Conservation (phyloP, 2,113 vertebrate species). For the Notarius lentiginosus region DNA sequence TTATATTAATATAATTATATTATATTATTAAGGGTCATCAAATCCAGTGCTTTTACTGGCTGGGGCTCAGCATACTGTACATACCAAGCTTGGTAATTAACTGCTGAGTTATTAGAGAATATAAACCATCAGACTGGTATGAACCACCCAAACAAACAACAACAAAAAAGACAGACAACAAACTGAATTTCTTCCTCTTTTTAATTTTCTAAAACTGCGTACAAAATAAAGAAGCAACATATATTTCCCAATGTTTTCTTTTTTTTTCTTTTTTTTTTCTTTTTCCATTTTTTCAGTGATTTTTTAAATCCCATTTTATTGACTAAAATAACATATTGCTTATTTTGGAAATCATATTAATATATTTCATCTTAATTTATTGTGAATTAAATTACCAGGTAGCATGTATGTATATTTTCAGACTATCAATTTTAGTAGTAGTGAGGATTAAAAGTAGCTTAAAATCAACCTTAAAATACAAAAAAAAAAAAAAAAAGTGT, state of each 20-base stretch:
- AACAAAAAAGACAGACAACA: constrained; percentile 42
- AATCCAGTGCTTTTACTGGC: neutral
- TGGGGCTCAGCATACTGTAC: neutral
- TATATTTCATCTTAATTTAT: constrained; percentile 51
- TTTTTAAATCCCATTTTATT: constrained; percentile 55
- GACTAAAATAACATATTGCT: constrained; percentile 65
- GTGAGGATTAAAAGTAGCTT: constrained; percentile 49
- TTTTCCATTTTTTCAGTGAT: constrained; percentile 44
- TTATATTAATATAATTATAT: too few species aligned
- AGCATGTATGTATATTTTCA: constrained; percentile 49
- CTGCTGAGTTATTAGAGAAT: neutral
- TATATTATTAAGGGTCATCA: neutral
- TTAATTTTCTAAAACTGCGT: constrained; percentile 58
- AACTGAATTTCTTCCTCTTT: constrained; percentile 44
- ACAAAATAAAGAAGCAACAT: constrained; percentile 63
- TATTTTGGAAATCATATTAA: constrained; percentile 56
- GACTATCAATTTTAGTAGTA: constrained; percentile 52
- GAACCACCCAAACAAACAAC: constrained; percentile 3
- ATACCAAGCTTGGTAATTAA: neutral
- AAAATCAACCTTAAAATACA: constrained; percentile 48
- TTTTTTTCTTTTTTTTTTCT: constrained; percentile 30
- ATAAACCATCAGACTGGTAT: neutral
- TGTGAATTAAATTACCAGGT: constrained; percentile 52
- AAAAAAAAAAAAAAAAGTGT: constrained; percentile 42
- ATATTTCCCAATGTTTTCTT: constrained; percentile 51